Percentiles rank a stretch among this genome's conserved stretches.
phyloP scores from a whole-genome alignment of 2,113 vertebrate genomes.

The Pseudorasbora parva region DNA sequence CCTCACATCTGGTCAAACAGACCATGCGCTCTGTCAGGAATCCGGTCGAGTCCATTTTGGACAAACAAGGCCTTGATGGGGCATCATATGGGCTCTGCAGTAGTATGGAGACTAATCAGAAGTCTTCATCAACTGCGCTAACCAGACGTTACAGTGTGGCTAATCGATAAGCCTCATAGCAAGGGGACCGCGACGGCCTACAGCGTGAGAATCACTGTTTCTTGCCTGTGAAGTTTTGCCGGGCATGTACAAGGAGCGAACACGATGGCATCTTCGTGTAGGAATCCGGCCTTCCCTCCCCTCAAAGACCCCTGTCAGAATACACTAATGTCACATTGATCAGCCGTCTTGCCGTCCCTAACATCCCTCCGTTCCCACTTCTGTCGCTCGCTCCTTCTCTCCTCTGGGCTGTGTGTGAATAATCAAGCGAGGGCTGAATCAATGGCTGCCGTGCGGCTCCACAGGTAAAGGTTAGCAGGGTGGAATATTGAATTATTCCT shows the following conservation, averaged over 20 bases:
- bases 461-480: constrained; percentile 80
- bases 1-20: constrained; percentile 71
- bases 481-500: constrained; percentile 80
- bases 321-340: constrained; percentile 54
- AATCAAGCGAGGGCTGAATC: constrained; percentile 73
- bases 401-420: constrained; percentile 72
- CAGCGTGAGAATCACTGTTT: constrained; percentile 58
- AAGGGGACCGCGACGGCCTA: constrained; percentile 8
- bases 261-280: constrained; percentile 30
- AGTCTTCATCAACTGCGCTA: constrained; percentile 4
- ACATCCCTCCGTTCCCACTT: constrained; percentile 50
- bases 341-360: constrained; percentile 58
- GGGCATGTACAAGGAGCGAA: not conserved
- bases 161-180: constrained; percentile 51
- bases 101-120: not conserved
- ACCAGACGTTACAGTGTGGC: constrained; percentile 11
- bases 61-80: constrained; percentile 53
- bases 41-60: constrained; percentile 33
- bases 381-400: constrained; percentile 60
- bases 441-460: constrained; percentile 74
- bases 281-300: constrained; percentile 51
- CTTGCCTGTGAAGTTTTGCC: constrained; percentile 1
- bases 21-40: constrained; percentile 53
- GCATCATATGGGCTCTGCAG: not conserved
- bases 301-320: constrained; percentile 40